Conservation (phyloP, 2,888 invertebrate genomes). For the Teleogryllus oceanicus region DNA sequence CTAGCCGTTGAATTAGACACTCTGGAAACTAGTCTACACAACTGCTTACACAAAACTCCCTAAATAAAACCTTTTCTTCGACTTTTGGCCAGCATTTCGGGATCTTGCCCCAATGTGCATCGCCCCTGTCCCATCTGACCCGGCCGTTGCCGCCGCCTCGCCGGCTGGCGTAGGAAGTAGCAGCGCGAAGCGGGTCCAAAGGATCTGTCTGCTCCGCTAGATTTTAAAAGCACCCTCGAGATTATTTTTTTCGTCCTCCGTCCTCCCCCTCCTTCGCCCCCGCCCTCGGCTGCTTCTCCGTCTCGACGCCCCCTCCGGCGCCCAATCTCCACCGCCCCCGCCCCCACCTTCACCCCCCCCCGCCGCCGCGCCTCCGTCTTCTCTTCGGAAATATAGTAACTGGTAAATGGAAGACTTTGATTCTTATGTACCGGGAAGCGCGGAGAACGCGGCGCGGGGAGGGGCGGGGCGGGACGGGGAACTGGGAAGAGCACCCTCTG, state of each 20-base stretch:
- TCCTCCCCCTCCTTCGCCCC: conserved; percentile 36
- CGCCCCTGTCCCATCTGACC: too few species aligned
- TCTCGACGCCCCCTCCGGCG: conserved; percentile 37
- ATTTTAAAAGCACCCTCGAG: conserved; percentile 50
- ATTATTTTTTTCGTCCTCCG: conserved; percentile 47
- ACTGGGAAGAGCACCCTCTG: neutral
- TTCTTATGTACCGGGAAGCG: conserved; percentile 1
- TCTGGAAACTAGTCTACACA: too few species aligned
- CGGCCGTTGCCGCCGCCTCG: neutral
- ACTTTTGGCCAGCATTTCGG: too few species aligned
- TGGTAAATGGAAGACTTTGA: conserved; percentile 25
- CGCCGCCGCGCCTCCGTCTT: conserved; percentile 38
- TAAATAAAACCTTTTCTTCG: too few species aligned
- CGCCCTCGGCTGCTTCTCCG: conserved; percentile 31
- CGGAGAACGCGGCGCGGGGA: neutral
- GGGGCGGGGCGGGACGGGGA: neutral
- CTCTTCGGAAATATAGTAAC: conserved; percentile 33
- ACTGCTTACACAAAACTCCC: too few species aligned
- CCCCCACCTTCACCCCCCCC: conserved; percentile 30
- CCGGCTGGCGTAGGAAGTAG: conserved; percentile 1
- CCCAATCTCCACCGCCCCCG: conserved; percentile 30
- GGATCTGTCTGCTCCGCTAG: conserved; percentile 50
- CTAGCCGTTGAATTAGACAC: too few species aligned
- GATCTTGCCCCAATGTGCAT: too few species aligned
- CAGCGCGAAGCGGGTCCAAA: conserved; percentile 41